Base-by-base conservation (phyloP, 2,888 invertebrate species). In the Cabera pusaria region DNA sequence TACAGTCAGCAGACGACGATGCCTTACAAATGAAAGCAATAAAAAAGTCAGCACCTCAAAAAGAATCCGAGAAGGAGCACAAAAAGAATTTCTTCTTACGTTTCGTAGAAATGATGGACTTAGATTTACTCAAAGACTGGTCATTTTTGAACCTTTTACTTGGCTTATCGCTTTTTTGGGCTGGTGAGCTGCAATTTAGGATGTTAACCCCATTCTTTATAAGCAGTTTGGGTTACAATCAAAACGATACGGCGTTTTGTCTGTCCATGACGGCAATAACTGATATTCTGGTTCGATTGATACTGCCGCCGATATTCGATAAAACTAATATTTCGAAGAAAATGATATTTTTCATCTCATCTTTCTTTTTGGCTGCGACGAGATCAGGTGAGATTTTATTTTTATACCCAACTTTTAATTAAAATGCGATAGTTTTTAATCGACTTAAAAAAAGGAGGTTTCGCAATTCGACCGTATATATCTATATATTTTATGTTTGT, bases 281-380 rank as follows among this genome's bases (percentile, higher is more conserved):
- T 5, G 95, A 95, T 68, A 93, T 95, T 44, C 76, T 93, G 27
- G 94, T 95, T 10, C 90, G 95, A 45, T 83, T 95, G 54, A 90
- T 93, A 18, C 72, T 95, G 53, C 95, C 95, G 12, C 93, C 94
- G 6, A 90, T 95, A 56, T 95, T 94, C 64, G 95, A 95, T 69
- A 90, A 92, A 36, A 90, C 90, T 18, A 87, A 84, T 22, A 91
- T 94, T 50, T 92, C 92, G 8, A 94, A 94, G 75, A 91, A 94
- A 62, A 91, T 92, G 59, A 90, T 94, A 17, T 94, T 95, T 67
- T 92, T 94, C 71, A 58, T 92, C n/a, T 93, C 93, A 3, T 91
- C 93, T 6, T 91, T 95, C 61, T 90, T 93, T 63, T 90, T 95
- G 60, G 94, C 93, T 28, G 90, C 91, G 29, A 93, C 93, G 8